Evolutionary conservation across 2,797 vertebrate species (phyloP).

Genomic region (Enteromius paludinosus): DNA sequence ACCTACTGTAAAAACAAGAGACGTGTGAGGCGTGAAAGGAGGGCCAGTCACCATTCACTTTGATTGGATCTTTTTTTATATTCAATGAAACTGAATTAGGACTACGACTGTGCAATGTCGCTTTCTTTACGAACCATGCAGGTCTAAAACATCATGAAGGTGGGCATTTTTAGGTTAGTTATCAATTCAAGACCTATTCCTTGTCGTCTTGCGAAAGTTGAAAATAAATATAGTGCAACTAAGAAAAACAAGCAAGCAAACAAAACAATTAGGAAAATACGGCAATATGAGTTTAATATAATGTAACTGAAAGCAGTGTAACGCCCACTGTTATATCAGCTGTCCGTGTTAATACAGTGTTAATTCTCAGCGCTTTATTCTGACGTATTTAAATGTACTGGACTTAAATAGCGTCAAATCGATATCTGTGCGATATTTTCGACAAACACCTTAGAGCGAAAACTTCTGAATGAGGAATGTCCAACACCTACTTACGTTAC

Average conservation of each 20-base stretch:
- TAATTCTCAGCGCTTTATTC: neutral
- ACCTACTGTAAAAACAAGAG: neutral
- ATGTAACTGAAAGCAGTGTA: neutral
- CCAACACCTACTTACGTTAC: constrained; percentile 43
- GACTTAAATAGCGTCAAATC: neutral
- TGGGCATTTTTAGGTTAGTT: neutral
- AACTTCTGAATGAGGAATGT: constrained; percentile 41
- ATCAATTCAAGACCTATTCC: neutral
- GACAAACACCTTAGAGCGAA: neutral
- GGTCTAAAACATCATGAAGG: neutral
- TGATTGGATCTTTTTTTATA: neutral
- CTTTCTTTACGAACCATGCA: neutral
- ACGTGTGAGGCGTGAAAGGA: neutral
- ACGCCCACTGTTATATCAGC: constrained; percentile 38
- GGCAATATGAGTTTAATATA: neutral
- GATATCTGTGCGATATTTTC: constrained; percentile 8
- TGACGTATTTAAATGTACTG: neutral
- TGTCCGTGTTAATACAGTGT: neutral
- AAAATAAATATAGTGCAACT: neutral
- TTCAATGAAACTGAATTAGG: neutral
- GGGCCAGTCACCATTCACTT: neutral
- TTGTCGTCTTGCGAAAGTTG: neutral
- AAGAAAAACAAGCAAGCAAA: neutral
- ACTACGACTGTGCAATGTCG: neutral
- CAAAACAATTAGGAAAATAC: neutral